Conservation (phyloP, 2,113 vertebrate genomes). For the Hymenochirus boettgeri region DNA sequence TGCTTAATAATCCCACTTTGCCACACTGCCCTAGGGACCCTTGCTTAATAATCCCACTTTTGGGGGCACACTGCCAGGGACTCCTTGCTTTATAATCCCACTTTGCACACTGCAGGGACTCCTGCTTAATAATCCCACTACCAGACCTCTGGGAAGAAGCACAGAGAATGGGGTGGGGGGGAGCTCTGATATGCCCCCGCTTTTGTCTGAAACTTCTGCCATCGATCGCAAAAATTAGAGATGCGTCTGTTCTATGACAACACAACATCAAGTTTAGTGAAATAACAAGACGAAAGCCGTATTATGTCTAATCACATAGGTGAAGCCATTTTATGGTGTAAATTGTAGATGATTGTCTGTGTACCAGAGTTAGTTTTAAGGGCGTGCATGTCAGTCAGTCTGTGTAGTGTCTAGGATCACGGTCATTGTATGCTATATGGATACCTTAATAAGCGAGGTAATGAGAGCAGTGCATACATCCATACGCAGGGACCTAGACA, state of each 20-base stretch:
- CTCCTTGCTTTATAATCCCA: too few species aligned
- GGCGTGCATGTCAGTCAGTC: background rate
- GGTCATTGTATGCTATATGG: background rate
- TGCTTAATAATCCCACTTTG: too few species aligned
- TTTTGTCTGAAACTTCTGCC: constrained; percentile 20
- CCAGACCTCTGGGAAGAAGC: background rate
- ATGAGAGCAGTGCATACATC: too few species aligned
- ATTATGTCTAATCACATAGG: background rate
- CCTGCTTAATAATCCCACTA: too few species aligned
- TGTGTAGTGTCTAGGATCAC: background rate
- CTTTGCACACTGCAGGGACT: too few species aligned
- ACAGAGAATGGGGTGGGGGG: background rate
- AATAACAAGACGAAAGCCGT: background rate
- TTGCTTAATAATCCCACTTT: too few species aligned
- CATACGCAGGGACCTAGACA: too few species aligned
- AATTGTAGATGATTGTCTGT: background rate
- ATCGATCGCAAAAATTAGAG: constrained; percentile 27
- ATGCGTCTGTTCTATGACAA: constrained; percentile 18
- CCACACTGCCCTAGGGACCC: too few species aligned
- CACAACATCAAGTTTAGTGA: constrained; percentile 3
- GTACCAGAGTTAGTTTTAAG: background rate
- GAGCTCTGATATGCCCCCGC: background rate
- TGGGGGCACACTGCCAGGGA: too few species aligned
- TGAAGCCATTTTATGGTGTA: background rate
- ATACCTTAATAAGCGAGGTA: too few species aligned